Evolutionary conservation across 1,140 invertebrate genomes (phyloP), one percentile per base, ranked within the genome.

Genomic region (Camponotus pennsylvanicus): DNA sequence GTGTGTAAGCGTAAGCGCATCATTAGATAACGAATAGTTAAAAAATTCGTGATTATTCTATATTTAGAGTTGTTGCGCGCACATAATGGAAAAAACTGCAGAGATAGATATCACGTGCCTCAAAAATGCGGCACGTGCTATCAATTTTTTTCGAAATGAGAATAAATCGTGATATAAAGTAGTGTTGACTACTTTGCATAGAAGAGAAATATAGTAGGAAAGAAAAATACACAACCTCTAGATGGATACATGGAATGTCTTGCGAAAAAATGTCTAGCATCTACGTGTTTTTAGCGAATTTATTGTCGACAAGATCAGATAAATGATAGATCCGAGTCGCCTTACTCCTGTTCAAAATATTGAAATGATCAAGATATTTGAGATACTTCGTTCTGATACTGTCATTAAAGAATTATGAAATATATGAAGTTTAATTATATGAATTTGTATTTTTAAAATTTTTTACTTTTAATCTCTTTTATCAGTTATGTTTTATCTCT

Each of bases 41-140:
- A 1, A 27, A 67, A 13, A 42, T 9, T 8, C 21, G 45, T 27
- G 69, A 49, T 49, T 13, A 21, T 27, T 73, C 55, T 83, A 83
- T 83, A 83, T 63, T 83, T 83, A 83, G 67, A 49, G 42, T 75
- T 75, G 63, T 55, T 83, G 55, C 79, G 55, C 55, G 55, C 69
- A 52, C 5, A 52, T 15, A 63, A 83, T 18, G 69, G 40, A 45
- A 55, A 75, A 32, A 34, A n/a, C 5, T n/a, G 27, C 18, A 40
- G 15, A 45, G 40, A 34, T 0, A 45, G 27, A 59, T 18, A 42
- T 7, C 49, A 18, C 49, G 49, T 8, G 32, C 3, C 8, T 18
- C 5, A 55, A 55, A 55, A 40, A 69, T 13, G 32, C 27, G 45
- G 9, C 32, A 52, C 15, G 49, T 52, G 49, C 8, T 67, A n/a